These are phyloP conservation scores for Syncerus caffer DNA, from an alignment of 2,797 vertebrate species.

Conservation along the genomic window DNA sequence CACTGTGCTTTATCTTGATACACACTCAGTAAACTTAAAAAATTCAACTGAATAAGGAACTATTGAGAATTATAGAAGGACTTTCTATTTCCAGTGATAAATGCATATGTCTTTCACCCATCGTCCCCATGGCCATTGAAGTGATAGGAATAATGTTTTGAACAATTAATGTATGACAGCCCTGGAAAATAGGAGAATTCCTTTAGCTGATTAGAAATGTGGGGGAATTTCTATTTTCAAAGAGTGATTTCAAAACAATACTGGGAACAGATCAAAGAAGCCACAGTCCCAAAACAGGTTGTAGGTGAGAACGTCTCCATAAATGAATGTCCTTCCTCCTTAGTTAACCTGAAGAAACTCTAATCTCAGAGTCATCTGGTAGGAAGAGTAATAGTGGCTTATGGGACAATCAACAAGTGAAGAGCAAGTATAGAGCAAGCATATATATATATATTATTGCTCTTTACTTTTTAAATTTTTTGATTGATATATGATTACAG, in stretches of 20 bases:
- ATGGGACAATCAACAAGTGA: background rate
- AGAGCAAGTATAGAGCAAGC: background rate
- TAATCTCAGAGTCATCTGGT: background rate
- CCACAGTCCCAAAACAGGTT: background rate
- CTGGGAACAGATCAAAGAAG: background rate
- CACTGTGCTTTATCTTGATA: background rate
- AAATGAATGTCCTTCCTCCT: background rate
- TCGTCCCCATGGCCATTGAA: background rate
- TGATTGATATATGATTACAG: background rate
- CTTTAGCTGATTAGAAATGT: background rate
- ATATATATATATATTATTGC: background rate
- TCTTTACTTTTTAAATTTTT: background rate
- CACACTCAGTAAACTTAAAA: background rate
- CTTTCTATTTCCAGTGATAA: background rate
- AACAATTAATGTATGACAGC: background rate
- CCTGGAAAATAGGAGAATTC: background rate
- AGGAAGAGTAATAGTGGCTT: background rate
- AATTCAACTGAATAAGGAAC: background rate
- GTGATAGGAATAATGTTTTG: background rate
- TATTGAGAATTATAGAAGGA: background rate
- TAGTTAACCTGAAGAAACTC: background rate
- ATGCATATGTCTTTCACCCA: background rate
- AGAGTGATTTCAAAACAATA: background rate
- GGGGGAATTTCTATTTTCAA: background rate
- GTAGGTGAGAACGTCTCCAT: background rate